Percentiles rank a stretch among this genome's conserved stretches.
phyloP scores from a whole-genome alignment of 2,888 invertebrate species.

The Ophion ventricosus region DNA sequence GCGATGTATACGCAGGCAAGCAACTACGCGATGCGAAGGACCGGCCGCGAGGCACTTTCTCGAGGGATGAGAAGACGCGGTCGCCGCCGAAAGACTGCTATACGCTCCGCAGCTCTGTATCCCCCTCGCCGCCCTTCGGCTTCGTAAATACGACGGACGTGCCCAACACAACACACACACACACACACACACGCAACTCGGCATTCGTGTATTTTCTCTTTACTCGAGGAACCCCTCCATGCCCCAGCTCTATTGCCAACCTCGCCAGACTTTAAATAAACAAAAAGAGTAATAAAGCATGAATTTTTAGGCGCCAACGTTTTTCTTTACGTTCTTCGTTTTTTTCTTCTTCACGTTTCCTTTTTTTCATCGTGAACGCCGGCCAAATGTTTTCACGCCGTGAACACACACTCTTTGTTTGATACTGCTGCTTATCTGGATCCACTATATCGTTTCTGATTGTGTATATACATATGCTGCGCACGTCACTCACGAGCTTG shows the following conservation, averaged over 20 bases:
- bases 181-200: not conserved
- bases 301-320: conserved; percentile 63
- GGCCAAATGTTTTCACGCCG: conserved; percentile 63
- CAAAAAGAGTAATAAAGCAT: conserved; percentile 65
- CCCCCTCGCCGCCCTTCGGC: conserved; percentile 33
- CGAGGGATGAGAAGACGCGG: conserved; percentile 50
- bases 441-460: conserved; percentile 4
- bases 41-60: conserved; percentile 50
- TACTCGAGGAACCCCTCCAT: conserved; percentile 29
- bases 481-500: not conserved
- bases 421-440: conserved; percentile 58
- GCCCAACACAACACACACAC: not conserved
- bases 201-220: conserved; percentile 47
- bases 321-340: conserved; percentile 38
- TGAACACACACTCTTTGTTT: conserved; percentile 55
- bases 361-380: conserved; percentile 45
- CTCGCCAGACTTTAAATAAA: conserved; percentile 63
- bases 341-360: not conserved
- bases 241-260: conserved; percentile 24
- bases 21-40: conserved; percentile 13
- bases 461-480: not conserved
- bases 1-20: conserved; percentile 2
- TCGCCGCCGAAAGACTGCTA: conserved; percentile 28
- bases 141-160: conserved; percentile 56
- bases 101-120: not conserved